Evolutionary conservation across 2,888 invertebrate genomes (phyloP), one percentile per base, ranked within the genome.

Genomic region (Omphaloscelis lunosa): DNA sequence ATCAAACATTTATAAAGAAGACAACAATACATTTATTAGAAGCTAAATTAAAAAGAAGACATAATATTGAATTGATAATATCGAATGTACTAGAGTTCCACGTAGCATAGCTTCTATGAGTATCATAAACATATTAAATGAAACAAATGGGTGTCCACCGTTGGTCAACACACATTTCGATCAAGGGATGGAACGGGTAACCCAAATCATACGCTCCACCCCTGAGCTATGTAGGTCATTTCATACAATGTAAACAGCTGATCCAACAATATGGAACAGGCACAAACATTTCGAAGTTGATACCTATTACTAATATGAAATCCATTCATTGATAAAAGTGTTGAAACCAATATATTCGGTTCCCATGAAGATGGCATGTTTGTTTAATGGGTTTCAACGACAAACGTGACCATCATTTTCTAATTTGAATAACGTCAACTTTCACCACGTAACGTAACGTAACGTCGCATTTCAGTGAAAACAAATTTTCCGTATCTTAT

Each of bases 401-500:
- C 78, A 79, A 79, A 85, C 69, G 73, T 75, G 77, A 74, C 78
- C 70, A 80, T 82, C 45, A 80, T 79, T 82, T 81, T 63, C 79
- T 82, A 83, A 88, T 89, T 83, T 85, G 72, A 86, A 88, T 88
- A 85, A 73, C 68, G 76, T 80, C 75, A 83, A 86, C 88, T 88
- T 88, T 89, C 88, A 82, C 86, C 72, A 79, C 71, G 12, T 56
- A 66, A 72, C 34, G 45, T 45, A 45, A 45, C 61, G 75, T 80
- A 74, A 81, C 84, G 62, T 77, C 65, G 66, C 66, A 75, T 84
- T 84, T 81, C 85, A 83, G 78, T 85, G 67, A 81, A 85, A 86
- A 86, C 80, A 59, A 69, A 80, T 85, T 84, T 86, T 86, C 84
- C 73, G 45, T 81, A 78, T 83, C 80, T 88, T 88, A 89, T 88